Percentiles rank a stretch among this genome's conserved stretches.
Conservation (phyloP, 1,140 invertebrate genomes). For the Saxidomus purpurata region DNA sequence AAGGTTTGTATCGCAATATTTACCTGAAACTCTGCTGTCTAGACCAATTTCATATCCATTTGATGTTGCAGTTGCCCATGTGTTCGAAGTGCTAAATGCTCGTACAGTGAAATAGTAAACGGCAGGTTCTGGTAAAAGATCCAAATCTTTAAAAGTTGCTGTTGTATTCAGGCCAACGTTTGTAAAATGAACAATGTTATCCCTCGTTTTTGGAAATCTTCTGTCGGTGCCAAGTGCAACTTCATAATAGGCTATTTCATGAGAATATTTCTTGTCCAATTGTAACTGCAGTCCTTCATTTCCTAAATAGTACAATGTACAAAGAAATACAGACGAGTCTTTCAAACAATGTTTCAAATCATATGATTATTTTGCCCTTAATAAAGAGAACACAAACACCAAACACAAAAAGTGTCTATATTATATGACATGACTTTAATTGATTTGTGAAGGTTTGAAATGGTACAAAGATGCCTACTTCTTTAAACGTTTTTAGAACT, state of each 20-base stretch:
- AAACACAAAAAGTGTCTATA: no score
- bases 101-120: slow-evolving; percentile 80
- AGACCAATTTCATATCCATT: slow-evolving; percentile 73
- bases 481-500: no score
- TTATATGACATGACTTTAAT: no score
- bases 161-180: slow-evolving; percentile 76
- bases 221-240: slow-evolving; percentile 80
- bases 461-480: no score
- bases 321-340: no score
- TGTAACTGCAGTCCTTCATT: no score
- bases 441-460: no score
- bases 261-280: no score
- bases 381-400: no score
- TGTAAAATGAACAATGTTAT: slow-evolving; percentile 78
- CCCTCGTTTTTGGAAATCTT: slow-evolving; percentile 75
- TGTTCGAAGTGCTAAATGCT: slow-evolving; percentile 64
- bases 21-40: slow-evolving; percentile 66
- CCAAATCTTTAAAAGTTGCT: slow-evolving; percentile 75
- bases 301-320: no score
- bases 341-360: no score
- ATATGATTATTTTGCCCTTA: no score
- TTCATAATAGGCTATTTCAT: slow-evolving; percentile 75
- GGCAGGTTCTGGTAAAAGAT: slow-evolving; percentile 68
- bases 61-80: slow-evolving; percentile 69
- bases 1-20: neutral